phyloP scores from a whole-genome alignment of 92 coral and sea anemone species.

The Micromussa lordhowensis region DNA sequence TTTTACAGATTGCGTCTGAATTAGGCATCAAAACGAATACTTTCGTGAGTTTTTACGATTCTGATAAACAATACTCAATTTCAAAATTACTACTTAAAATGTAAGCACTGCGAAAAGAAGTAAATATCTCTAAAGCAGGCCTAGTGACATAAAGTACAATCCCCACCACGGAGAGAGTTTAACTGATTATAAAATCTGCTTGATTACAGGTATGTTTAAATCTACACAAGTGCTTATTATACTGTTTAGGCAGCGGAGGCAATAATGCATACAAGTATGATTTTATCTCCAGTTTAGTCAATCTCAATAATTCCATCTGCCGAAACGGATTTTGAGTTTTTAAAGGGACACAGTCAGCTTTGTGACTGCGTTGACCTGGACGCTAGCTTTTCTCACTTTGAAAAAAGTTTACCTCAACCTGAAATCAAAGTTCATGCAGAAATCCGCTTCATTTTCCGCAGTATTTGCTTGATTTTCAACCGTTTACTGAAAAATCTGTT shows the following conservation, averaged over 20 bases:
- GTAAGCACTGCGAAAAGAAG: not conserved
- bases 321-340: not conserved
- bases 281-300: not conserved
- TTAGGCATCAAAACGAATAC: too few relatives aligned
- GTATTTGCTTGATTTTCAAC: too few relatives aligned
- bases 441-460: too few relatives aligned
- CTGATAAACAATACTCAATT: not conserved
- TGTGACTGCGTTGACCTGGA: too few relatives aligned
- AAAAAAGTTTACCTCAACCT: too few relatives aligned
- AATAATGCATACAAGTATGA: not conserved
- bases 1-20: too few relatives aligned
- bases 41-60: not conserved
- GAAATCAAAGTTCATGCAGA: too few relatives aligned
- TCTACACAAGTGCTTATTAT: too few relatives aligned
- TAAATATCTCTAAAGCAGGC: not conserved
- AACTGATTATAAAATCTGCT: not conserved
- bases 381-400: too few relatives aligned
- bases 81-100: not conserved
- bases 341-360: too few relatives aligned
- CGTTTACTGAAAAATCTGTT: too few relatives aligned
- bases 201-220: not conserved
- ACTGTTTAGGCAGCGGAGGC: not conserved
- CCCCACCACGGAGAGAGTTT: not conserved
- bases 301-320: not conserved
- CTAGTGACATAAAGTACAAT: not conserved